A percentile compares a stretch with the other conserved stretches of the same genome.
phyloP scores from a whole-genome alignment of 1,140 invertebrate genomes.

The Limonius californicus region DNA sequence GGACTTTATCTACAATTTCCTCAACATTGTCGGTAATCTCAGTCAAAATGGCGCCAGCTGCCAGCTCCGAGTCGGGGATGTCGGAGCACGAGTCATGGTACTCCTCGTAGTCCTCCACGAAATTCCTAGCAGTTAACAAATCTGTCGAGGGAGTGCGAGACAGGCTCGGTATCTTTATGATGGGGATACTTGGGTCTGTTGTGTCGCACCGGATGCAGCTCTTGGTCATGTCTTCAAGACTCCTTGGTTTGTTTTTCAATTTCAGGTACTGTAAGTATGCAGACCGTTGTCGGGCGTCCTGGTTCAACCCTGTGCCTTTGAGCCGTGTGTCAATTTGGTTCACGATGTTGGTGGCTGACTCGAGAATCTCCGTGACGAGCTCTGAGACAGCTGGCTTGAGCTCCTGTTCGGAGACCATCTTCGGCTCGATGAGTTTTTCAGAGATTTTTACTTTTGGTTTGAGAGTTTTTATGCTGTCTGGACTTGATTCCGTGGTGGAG shows the following conservation, averaged over 20 bases:
- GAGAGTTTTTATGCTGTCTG: neutral
- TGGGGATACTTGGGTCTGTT: neutral
- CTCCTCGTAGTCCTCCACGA: conserved; percentile 46
- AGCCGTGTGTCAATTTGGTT: conserved; percentile 2
- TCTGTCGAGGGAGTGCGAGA: conserved; percentile 37
- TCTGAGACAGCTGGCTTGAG: neutral
- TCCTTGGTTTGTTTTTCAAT: neutral
- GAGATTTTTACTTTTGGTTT: neutral
- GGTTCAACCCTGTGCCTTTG: neutral
- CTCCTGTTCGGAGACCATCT: neutral
- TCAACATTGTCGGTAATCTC: conserved; percentile 38
- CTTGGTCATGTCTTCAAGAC: neutral
- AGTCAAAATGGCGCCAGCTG: conserved; percentile 24
- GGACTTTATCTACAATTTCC: conserved; percentile 29
- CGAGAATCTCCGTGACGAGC: conserved; percentile 34
- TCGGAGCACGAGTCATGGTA: conserved; percentile 44
- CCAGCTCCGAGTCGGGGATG: conserved; percentile 21
- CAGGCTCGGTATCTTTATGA: conserved; percentile 23
- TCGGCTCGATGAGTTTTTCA: neutral
- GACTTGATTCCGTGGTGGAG: neutral
- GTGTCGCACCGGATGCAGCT: neutral
- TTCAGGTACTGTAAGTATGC: neutral
- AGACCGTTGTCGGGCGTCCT: neutral
- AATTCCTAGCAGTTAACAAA: conserved; percentile 40
- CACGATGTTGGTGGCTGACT: conserved; percentile 35